Evolutionary conservation across 2,797 vertebrate genomes (phyloP), one percentile per base, ranked within the genome.

Genomic region (Takifugu ocellatus): DNA sequence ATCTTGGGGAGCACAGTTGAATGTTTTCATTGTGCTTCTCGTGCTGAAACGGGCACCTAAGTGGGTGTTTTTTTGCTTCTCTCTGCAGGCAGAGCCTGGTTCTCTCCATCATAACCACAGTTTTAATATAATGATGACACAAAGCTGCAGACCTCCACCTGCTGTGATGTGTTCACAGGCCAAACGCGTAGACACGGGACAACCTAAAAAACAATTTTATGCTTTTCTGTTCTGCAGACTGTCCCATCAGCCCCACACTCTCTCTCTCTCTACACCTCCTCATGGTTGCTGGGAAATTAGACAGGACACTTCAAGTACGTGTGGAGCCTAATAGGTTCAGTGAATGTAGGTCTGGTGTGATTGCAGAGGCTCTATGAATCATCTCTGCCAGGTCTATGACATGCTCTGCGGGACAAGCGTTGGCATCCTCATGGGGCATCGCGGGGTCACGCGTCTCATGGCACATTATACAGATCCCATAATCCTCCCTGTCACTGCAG

Each of bases 21-120:
- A 89, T 90, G 90, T 90, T 90, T 91, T 90, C 87, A 88, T 89
- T 90, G 85, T 86, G 82, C 88, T 90, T 84, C 82, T 85, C 86
- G 63, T 87, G 88, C 89, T 89, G 87, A 89, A 87, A 70, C 81
- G 88, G 79, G 85, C 83, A 86, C 79, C 49, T 44, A 75, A 82
- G 79, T 66, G 68, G 68, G 61, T 79, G 36, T 39, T 39, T 39
- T 88, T 84, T 84, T 84, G 75, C 78, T 54, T 27, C 78, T 85
- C 66, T 58, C 79, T 58, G 56, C 63, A 49, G 72, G 75, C 62
- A 57, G 54, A 77, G 72, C 74, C 79, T 78, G 79, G 75, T 77
- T 70, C 78, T 71, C 49, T 15, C 64, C 60, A 78, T 43, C 56
- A 70, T 62, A n/a, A 67, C 60, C 70, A 64, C 68, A 63, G 54